These are phyloP conservation scores for Drosophila sp. DNA, from an alignment of 1,140 invertebrate species.

Conservation along the genomic window DNA sequence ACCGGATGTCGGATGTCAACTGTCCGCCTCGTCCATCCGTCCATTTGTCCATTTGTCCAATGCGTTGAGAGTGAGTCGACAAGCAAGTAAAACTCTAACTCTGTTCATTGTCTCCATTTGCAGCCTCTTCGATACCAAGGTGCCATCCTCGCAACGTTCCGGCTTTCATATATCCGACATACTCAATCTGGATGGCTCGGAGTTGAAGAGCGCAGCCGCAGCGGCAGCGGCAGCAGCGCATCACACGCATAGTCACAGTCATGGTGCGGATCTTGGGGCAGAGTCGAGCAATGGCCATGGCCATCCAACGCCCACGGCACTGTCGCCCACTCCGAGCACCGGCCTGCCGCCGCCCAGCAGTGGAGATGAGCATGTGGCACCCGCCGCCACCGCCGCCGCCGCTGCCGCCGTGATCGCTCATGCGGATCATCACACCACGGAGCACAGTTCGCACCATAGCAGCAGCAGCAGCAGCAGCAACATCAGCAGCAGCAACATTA, in stretches of 20 bases:
- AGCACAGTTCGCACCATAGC: slow-evolving; percentile 54
- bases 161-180: slow-evolving; percentile 92
- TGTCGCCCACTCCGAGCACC: slow-evolving; percentile 58
- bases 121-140: slow-evolving; percentile 81
- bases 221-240: slow-evolving; percentile 56
- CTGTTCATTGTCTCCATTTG: slow-evolving; percentile 32
- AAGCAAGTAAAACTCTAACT: slow-evolving; percentile 11
- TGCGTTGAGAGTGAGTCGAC: slow-evolving; percentile 9
- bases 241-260: slow-evolving; percentile 51
- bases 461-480: slow-evolving; percentile 40
- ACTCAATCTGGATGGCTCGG: slow-evolving; percentile 87
- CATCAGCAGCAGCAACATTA: slow-evolving; percentile 46
- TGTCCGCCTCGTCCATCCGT: not conserved
- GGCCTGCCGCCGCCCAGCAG: slow-evolving; percentile 36
- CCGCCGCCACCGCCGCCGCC: no score
- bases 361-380: slow-evolving; percentile 32
- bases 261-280: slow-evolving; percentile 53
- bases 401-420: no score
- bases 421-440: slow-evolving; percentile 59
- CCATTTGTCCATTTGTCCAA: slow-evolving; percentile 54
- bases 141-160: slow-evolving; percentile 85
- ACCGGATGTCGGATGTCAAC: slow-evolving; percentile 62
- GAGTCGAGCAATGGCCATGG: slow-evolving; percentile 50
- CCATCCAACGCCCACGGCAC: slow-evolving; percentile 47
- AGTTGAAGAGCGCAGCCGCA: slow-evolving; percentile 76